Evolutionary conservation across 2,113 vertebrate species (phyloP), one percentile per base, ranked within the genome.

Genomic region (Gallinago paraguaiae): DNA sequence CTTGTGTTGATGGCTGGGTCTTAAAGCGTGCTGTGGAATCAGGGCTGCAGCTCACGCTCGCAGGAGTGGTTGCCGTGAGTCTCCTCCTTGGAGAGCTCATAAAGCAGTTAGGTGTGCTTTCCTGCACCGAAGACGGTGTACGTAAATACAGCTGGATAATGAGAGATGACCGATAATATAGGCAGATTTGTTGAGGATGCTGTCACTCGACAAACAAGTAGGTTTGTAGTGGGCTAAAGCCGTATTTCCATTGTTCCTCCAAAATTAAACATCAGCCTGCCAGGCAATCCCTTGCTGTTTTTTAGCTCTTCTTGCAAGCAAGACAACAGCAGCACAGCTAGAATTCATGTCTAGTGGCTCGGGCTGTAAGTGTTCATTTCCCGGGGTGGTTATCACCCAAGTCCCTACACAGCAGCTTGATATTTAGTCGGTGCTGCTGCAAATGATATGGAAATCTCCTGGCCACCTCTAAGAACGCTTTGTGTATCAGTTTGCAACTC

Each of bases 401-500:
- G 65, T 78, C 93, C 63, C 77, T 25, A 4, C 0, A 2, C 65
- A 70, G 68, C 30, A 82, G 90, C 56, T 53, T 60, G 31, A 86
- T 79, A 64, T 82, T 95, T 88, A 82, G 71, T 59, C 7, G 19
- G 69, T 16, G 41, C 41, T 48, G n/a, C 11, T 61, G 79, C 56
- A 68, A 84, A 90, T 45, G 17, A 89, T 77, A 76, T 95, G 72
- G 77, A 93, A 88, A 94, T 74, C 48, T 79, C 82, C 48, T 89
- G 85, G 65, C 53, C 92, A 94, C 82, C 68, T 79, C 64, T 54
- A 92, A 94, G 87, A 89, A 89, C 0, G 22, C 79, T 96, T 92
- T 96, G 70, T 88, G 22, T 75, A 96, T 81, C 77, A 72, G 74
- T 92, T 96, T 93, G 77, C 92, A 94, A 93, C 79, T 95, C 57